Percentiles rank a stretch among this genome's conserved stretches.
phyloP scores from a whole-genome alignment of 2,888 invertebrate species.

The Eristalinus aeneus region DNA sequence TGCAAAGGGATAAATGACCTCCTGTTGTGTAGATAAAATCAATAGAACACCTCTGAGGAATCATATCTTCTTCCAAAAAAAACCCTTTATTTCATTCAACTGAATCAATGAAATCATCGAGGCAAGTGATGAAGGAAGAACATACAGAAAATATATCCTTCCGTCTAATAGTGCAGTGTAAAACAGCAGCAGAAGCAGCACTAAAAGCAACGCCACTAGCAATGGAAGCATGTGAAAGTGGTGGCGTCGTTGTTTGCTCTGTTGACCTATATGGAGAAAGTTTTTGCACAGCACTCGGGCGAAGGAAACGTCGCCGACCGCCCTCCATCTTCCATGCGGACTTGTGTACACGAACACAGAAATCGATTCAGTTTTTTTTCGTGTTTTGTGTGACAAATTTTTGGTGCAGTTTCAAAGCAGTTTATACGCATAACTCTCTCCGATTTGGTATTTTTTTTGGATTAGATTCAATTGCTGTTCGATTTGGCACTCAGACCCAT shows the following conservation, averaged over 20 bases:
- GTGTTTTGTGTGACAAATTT: conserved; percentile 26
- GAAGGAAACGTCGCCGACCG: conserved; percentile 35
- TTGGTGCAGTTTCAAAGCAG: conserved; percentile 21
- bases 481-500: background rate
- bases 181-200: background rate
- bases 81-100: background rate
- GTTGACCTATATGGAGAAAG: conserved; percentile 61
- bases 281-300: conserved; percentile 57
- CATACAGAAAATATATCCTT: conserved; percentile 14
- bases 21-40: background rate
- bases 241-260: conserved; percentile 36
- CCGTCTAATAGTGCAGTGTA: conserved; percentile 35
- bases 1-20: background rate
- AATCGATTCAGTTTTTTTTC: conserved; percentile 57
- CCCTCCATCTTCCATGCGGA: background rate
- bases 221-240: conserved; percentile 36
- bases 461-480: background rate
- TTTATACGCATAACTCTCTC: conserved; percentile 1
- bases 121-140: background rate
- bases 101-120: conserved; percentile 18
- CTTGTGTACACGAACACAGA: conserved; percentile 4
- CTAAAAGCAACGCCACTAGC: background rate
- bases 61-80: background rate
- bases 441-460: conserved; percentile 23
- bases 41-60: background rate